Evolutionary conservation across 2,888 invertebrate genomes (phyloP).

Genomic region (Hypena proboscidalis): DNA sequence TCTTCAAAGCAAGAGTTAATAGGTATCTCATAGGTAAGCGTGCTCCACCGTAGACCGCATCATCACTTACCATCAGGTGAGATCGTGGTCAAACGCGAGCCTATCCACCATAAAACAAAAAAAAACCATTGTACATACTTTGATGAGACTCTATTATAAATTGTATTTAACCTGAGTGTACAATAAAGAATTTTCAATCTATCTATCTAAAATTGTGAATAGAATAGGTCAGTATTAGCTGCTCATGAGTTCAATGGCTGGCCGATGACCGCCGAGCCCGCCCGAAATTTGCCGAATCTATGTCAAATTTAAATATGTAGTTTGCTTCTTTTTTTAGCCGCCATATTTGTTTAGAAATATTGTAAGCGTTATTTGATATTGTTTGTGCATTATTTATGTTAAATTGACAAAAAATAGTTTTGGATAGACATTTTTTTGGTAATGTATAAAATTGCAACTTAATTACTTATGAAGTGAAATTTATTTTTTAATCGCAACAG

Average conservation of each 20-base stretch:
- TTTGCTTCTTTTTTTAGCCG: constrained; percentile 5
- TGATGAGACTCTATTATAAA: too few species aligned
- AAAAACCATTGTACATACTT: too few species aligned
- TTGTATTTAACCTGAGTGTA: constrained; percentile 4
- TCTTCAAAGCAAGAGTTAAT: too few species aligned
- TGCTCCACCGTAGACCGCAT: too few species aligned
- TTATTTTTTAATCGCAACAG: too few species aligned
- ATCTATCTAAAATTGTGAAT: neutral
- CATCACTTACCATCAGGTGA: too few species aligned
- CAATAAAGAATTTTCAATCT: neutral
- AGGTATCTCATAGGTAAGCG: too few species aligned
- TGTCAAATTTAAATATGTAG: constrained; percentile 44
- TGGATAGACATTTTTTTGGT: too few species aligned
- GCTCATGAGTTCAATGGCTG: constrained; percentile 27
- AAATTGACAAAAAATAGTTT: constrained; percentile 1
- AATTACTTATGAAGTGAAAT: too few species aligned
- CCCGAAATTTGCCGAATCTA: constrained; percentile 44
- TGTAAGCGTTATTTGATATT: constrained; percentile 8
- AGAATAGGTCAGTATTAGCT: constrained; percentile 37
- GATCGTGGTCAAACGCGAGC: too few species aligned
- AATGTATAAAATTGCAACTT: too few species aligned
- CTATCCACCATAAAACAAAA: too few species aligned
- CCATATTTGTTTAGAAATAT: constrained; percentile 3
- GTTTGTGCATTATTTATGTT: constrained; percentile 1
- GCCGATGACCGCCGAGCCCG: constrained; percentile 35